These are phyloP conservation scores for Furnarius figulus DNA, from an alignment of 2,113 vertebrate species.

Conservation along the genomic window DNA sequence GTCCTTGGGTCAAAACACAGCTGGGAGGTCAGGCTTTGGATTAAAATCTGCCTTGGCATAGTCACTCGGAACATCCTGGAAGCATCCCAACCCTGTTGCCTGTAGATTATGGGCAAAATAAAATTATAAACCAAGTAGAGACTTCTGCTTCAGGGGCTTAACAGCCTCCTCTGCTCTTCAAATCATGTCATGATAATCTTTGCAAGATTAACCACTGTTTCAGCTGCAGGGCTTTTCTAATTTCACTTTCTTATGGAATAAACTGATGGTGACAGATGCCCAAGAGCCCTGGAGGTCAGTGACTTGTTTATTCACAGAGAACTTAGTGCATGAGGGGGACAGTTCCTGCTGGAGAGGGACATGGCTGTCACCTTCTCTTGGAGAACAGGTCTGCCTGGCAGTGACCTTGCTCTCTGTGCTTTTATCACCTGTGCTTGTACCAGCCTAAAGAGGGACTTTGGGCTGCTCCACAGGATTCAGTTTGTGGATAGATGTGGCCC, in stretches of 20 bases:
- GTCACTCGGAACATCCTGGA: not conserved
- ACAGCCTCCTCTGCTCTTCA: not conserved
- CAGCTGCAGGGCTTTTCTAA: not conserved
- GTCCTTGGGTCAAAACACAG: not conserved
- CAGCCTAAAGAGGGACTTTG: not conserved
- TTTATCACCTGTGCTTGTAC: not conserved
- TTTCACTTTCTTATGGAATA: not conserved
- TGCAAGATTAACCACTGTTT: not conserved
- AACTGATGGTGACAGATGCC: not conserved
- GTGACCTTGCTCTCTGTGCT: not conserved
- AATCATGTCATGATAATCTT: conserved; percentile 2
- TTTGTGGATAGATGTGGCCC: not conserved
- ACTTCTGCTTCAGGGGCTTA: not conserved
- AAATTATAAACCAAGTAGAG: not conserved
- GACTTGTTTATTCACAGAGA: not conserved
- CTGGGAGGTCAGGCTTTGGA: not conserved
- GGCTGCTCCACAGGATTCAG: not conserved
- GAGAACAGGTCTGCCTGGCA: not conserved
- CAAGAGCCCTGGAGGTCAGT: not conserved
- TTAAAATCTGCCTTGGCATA: not conserved
- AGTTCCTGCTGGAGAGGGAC: not conserved
- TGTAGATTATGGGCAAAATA: not conserved
- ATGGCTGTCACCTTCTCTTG: not conserved
- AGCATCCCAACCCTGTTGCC: not conserved
- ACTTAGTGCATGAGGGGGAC: not conserved